These are phyloP conservation scores for Acanthoscelides obtectus DNA, from an alignment of 2,888 invertebrate species.

Conservation along the genomic window DNA sequence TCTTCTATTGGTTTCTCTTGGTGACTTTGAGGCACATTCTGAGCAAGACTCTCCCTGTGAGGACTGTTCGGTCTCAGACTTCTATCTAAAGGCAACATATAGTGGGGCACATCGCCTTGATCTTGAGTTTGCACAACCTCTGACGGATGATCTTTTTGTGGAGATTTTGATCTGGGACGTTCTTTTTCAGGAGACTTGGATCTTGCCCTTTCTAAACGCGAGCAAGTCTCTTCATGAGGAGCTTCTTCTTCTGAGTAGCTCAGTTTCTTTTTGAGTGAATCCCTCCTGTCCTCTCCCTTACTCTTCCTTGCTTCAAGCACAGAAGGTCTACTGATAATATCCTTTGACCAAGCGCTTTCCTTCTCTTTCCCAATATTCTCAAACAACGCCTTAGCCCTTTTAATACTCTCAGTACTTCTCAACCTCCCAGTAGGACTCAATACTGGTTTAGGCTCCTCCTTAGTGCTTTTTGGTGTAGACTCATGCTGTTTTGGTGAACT, in stretches of 20 bases:
- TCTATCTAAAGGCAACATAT: slow-evolving; percentile 40
- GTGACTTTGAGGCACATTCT: slow-evolving; percentile 5
- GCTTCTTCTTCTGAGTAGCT: slow-evolving; percentile 15
- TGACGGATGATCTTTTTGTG: neutral
- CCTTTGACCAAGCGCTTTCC: slow-evolving; percentile 42
- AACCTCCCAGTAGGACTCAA: slow-evolving; percentile 41
- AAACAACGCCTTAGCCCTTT: slow-evolving; percentile 66
- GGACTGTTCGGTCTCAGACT: slow-evolving; percentile 26
- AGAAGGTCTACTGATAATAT: slow-evolving; percentile 52
- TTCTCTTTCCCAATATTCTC: slow-evolving; percentile 54
- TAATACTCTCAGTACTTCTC: slow-evolving; percentile 61
- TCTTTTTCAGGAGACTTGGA: slow-evolving; percentile 19
- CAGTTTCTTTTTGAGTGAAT: slow-evolving; percentile 9
- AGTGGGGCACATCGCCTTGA: slow-evolving; percentile 33
- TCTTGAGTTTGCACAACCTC: neutral
- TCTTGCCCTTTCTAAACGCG: slow-evolving; percentile 13
- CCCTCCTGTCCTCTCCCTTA: slow-evolving; percentile 3
- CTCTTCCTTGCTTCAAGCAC: slow-evolving; percentile 44
- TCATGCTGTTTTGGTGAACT: slow-evolving; percentile 23
- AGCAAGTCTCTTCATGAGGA: slow-evolving; percentile 9
- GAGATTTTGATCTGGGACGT: slow-evolving; percentile 1
- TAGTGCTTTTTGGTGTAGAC: slow-evolving; percentile 37
- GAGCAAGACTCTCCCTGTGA: slow-evolving; percentile 22
- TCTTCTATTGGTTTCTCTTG: slow-evolving; percentile 22
- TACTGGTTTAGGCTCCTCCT: slow-evolving; percentile 37